Percentiles rank a stretch among this genome's conserved stretches.
Conservation (phyloP, 2,797 vertebrate species). For the Psittacula derbiana region DNA sequence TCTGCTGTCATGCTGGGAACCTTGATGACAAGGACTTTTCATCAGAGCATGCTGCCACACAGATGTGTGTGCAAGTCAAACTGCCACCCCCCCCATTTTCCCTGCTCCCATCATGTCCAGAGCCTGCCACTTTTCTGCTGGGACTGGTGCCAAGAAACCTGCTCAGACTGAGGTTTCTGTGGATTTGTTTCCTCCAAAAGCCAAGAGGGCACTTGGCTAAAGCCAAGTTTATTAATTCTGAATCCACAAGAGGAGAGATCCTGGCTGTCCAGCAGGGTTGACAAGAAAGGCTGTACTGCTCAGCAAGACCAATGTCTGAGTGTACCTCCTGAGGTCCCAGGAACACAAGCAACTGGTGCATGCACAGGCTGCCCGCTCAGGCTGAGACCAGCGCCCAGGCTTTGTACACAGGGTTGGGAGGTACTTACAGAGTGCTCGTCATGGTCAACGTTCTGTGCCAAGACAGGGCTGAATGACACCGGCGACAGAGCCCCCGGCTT, state of each 20-base stretch:
- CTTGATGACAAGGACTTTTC: not conserved
- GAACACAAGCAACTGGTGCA: not conserved
- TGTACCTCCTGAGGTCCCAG: not conserved
- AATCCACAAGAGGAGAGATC: not conserved
- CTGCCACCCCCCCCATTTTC: not conserved
- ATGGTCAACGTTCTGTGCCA: slow-evolving; percentile 95
- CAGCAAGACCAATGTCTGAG: not conserved
- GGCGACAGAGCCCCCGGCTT: slow-evolving; percentile 94
- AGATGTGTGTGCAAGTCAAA: not conserved
- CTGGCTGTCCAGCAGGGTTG: not conserved
- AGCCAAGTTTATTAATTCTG: not conserved
- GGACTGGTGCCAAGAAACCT: not conserved
- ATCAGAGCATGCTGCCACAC: not conserved
- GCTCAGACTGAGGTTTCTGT: not conserved
- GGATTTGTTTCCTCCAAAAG: not conserved
- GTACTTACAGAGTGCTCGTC: slow-evolving; percentile 92
- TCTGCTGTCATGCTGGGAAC: not conserved
- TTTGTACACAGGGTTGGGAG: rapidly evolving
- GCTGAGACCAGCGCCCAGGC: not conserved
- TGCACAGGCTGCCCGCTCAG: not conserved
- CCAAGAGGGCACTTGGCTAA: not conserved
- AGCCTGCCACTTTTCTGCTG: not conserved
- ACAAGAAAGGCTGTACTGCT: not conserved
- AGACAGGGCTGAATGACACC: slow-evolving; percentile 94
- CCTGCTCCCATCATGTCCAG: not conserved